Conservation (phyloP, 35 echinoderm and acorn worm species). For the Heliocidaris tuberculata region DNA sequence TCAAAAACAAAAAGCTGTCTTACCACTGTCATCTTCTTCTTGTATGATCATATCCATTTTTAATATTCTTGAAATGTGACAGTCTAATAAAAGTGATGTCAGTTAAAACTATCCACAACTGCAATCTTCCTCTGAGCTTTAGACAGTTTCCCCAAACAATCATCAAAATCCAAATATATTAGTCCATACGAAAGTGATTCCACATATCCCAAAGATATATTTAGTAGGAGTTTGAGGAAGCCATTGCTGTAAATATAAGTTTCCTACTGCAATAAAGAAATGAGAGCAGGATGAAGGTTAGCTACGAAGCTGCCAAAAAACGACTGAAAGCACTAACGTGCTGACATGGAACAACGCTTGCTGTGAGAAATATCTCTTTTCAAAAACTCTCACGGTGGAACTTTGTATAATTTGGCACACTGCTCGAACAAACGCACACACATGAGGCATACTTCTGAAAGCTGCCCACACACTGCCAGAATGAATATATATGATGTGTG, state of each 20-base stretch:
- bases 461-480: not conserved
- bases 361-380: not conserved
- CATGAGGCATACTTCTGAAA: not conserved
- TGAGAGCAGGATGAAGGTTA: not conserved
- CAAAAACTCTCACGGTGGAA: not conserved
- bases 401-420: not conserved
- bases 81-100: not conserved
- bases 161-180: not conserved
- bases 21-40: slow-evolving; percentile 24
- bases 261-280: not conserved
- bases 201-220: not conserved
- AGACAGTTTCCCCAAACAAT: not conserved
- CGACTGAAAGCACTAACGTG: not conserved
- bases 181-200: not conserved
- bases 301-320: not conserved
- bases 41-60: slow-evolving; percentile 24
- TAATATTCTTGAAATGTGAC: not conserved
- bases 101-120: not conserved
- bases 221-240: not conserved
- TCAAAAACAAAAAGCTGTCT: not conserved
- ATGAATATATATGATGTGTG: slow-evolving; percentile 9
- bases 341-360: not conserved
- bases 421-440: not conserved
- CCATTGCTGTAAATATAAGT: not conserved
- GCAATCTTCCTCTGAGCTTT: not conserved